Base-by-base conservation (phyloP, 2,797 vertebrate genomes). In the Galago senegalensis region DNA sequence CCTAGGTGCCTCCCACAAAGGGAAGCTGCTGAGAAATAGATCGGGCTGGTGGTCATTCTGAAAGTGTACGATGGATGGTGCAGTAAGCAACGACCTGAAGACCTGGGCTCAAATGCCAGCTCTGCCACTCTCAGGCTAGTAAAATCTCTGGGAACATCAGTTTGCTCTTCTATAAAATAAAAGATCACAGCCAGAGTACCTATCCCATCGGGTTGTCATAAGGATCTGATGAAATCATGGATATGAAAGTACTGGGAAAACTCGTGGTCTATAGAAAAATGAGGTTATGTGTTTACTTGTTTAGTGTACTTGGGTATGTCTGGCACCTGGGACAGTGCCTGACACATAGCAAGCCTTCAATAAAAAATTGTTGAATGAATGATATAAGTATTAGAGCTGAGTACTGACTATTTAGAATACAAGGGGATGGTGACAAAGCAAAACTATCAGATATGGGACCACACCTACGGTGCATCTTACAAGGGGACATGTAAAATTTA, bases 211-310 rank as follows among this genome's bases (percentile, higher is more conserved):
- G 67, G 69, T 46, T 67, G 46, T 63, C 9, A 0, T n/a, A 25
- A 75, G 25, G 43, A 49, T 34, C 40, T 29, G 31, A 75, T 58
- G 65, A 92, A 70, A 56, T 61, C 14, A 63, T 25, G n/a, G 34
- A 79, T 67, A 76, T 83, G 31, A 79, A 87, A 95, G 34, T 12
- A 83, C n/a, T 69, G 61, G 29, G 17, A 72, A 77, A 77, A 84
- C 12, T 56, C 43, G 53, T 58, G 40, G 40, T 67, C 43, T 69
- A 72, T 34, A 94, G 49, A 91, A 80, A 49, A 63, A 56, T 43
- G 56, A 87, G n/a, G 8, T 72, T 79, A 60, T 60, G 27, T 89
- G 21, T 89, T 85, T 49, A 87, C 49, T 84, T 80, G 37, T 43
- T 92, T 84, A 67, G n/a, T 80, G 94, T 60, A 43, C 6, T 21